These are phyloP conservation scores for Plestiodon gilberti DNA, from an alignment of 2,113 vertebrate genomes.

Conservation along the genomic window DNA sequence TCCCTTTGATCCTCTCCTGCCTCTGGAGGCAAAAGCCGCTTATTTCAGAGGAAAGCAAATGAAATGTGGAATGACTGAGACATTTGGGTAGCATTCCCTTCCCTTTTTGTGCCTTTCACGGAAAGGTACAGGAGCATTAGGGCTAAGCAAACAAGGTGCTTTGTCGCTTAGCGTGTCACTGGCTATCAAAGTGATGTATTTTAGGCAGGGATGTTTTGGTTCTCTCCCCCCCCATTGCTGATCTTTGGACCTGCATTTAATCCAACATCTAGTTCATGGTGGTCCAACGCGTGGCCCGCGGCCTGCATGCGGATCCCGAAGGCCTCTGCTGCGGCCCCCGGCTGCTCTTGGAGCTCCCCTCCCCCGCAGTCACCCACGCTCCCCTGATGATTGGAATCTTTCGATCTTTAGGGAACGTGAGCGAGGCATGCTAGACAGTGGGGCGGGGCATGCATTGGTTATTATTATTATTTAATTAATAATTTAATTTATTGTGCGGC, in stretches of 20 bases:
- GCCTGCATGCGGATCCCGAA: too few species aligned
- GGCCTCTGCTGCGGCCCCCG: too few species aligned
- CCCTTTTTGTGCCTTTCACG: rapidly evolving
- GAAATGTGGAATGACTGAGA: constrained; percentile 39
- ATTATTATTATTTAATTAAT: too few species aligned
- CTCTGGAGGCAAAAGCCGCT: constrained; percentile 60
- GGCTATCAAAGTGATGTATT: rapidly evolving
- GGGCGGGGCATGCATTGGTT: too few species aligned
- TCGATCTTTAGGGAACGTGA: too few species aligned
- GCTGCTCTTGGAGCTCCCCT: too few species aligned
- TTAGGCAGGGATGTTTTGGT: rapidly evolving
- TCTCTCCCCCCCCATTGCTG: not conserved
- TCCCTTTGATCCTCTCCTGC: constrained; percentile 65
- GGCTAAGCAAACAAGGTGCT: not conserved
- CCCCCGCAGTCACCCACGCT: too few species aligned
- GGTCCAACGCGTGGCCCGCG: too few species aligned
- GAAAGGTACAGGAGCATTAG: rapidly evolving
- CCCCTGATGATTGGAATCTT: too few species aligned
- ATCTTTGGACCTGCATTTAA: constrained; percentile 13
- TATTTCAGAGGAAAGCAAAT: constrained; percentile 64
- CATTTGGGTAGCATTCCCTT: not conserved
- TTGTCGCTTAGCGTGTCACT: rapidly evolving
- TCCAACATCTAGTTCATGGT: not conserved
- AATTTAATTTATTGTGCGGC: too few species aligned
- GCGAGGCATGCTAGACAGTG: too few species aligned